Base-by-base conservation (phyloP, 1,140 invertebrate genomes). In the Drosophila quadrilineata region DNA sequence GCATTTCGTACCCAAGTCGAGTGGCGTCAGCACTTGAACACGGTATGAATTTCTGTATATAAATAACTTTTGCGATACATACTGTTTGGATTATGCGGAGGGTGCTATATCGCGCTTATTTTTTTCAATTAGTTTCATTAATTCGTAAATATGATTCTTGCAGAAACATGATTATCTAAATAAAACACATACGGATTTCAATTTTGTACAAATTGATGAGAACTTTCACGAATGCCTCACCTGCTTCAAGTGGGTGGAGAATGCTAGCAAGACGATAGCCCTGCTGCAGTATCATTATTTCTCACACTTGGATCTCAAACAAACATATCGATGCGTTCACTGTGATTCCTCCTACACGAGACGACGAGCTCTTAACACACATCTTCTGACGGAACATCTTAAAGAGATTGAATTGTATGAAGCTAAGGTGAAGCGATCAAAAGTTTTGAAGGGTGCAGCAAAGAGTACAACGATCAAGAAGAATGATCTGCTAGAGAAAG, bases 251-350 rank as follows among this genome's bases (percentile, higher is more conserved):
- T 87, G 76, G 86, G 87, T 88, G 17, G 80, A 88, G 17, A 87
- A 88, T 33, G 87, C 74, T 3, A 74, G 85, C 22, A 82, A 87
- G 36, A 77, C 87, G 0, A 87, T 88, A 33, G 86, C 87, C 6
- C 28, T 88, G 19, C 41, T 88, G 16, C 87, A 88, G 31, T 88
- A 88, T 38, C 87, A 88, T 46, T 77, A 88, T 41, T 88, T 88
- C 6, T 69, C 80, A 66, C 87, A 88, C 48, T 49, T 88, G 26
- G 82, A 77, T 21, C 79, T 68, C 62, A 53, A 58, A 0, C 63
- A 82, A 14, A 88, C 87, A 0, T 88, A 88, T 43, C 71, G 77
- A 0, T 88, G 87, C 52, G 71, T 75, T 1, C 82, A 88, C 36
- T 88, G 87, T 29, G 71, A 59, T 3, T 60, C 71, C 17, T 66